A percentile compares a stretch with the other conserved stretches of the same genome.
phyloP scores from a whole-genome alignment of 1,140 invertebrate species.

The Drosophila busckii region DNA sequence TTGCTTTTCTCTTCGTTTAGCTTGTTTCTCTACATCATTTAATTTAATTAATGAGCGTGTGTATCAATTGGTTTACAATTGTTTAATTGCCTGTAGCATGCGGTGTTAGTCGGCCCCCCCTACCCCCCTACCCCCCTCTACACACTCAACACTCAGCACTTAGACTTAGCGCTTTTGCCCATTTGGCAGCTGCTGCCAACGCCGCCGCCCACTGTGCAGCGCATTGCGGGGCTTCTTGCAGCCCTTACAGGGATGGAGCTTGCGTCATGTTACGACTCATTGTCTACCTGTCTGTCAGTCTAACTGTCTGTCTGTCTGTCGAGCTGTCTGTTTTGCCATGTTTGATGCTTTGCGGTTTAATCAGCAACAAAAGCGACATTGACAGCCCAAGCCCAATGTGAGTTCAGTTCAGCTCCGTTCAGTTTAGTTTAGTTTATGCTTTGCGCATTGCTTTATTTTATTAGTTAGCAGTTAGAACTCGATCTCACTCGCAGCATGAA shows the following conservation, averaged over 20 bases:
- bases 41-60: conserved; percentile 62
- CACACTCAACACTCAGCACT: no score
- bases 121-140: not conserved
- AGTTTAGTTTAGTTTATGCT: no score
- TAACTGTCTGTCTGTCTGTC: conserved; percentile 1
- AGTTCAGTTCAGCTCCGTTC: no score
- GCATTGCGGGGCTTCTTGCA: conserved; percentile 41
- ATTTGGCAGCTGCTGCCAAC: conserved; percentile 22
- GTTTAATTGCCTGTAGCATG: conserved; percentile 61
- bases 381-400: no score
- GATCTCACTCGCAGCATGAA: no score
- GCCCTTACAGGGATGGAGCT: no score
- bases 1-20: conserved; percentile 32
- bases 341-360: conserved; percentile 18
- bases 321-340: conserved; percentile 1
- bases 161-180: not conserved
- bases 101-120: conserved; percentile 30
- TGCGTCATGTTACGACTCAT: conserved; percentile 26
- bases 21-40: conserved; percentile 50
- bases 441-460: no score
- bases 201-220: not conserved
- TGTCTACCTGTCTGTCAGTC: not conserved
- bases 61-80: conserved; percentile 64
- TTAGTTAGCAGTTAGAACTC: no score
- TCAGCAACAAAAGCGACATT: conserved; percentile 12